Evolutionary conservation across 2,113 vertebrate species (phyloP).

Genomic region (Passerina amoena): DNA sequence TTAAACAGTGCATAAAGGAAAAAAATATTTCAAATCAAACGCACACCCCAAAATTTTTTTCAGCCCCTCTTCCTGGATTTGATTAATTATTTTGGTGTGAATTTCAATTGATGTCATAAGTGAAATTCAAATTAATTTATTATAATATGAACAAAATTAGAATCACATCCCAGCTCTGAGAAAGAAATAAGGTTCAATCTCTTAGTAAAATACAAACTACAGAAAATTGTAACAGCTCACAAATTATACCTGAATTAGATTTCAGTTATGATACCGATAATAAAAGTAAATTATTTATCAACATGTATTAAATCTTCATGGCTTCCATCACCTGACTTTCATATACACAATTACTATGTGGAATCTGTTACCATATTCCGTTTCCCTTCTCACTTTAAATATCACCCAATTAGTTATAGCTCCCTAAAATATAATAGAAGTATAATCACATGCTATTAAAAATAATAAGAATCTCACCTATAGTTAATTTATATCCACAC

Average conservation of each 20-base stretch:
- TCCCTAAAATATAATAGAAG: background rate
- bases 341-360: background rate
- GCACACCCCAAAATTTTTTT: background rate
- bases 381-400: background rate
- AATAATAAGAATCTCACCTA: background rate
- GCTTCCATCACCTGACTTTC: background rate
- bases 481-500: background rate
- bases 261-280: background rate
- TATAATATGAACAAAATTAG: background rate
- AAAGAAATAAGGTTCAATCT: background rate
- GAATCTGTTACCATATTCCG: background rate
- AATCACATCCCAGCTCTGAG: background rate
- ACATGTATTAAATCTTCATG: background rate
- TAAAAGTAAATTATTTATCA: slow-evolving; percentile 10
- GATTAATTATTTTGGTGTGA: background rate
- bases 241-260: background rate
- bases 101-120: background rate
- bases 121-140: background rate
- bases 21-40: background rate
- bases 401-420: background rate
- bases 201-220: background rate
- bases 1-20: background rate
- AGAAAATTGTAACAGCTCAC: background rate
- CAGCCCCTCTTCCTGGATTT: background rate
- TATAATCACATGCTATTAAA: background rate